phyloP scores from a whole-genome alignment of 2,888 invertebrate genomes.

The Stramonita haemastoma region DNA sequence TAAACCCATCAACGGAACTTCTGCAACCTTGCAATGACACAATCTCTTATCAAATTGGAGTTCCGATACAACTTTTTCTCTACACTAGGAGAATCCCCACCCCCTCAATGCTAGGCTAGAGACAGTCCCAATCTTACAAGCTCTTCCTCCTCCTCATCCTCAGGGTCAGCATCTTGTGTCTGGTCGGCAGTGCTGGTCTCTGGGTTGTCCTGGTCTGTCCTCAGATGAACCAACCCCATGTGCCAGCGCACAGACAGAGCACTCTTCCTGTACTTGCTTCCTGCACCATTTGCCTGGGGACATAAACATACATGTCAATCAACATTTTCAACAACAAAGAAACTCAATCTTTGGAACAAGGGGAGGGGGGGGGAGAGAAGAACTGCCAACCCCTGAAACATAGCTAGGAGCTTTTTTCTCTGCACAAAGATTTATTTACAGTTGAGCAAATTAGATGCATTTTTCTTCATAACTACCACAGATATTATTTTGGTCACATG shows the following conservation, averaged over 20 bases:
- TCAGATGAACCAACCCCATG: constrained; percentile 38
- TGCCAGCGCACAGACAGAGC: constrained; percentile 71
- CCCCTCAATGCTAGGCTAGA: background rate
- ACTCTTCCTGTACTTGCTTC: constrained; percentile 70
- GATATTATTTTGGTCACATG: too few relatives aligned
- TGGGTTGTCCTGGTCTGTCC: constrained; percentile 16
- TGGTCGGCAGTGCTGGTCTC: constrained; percentile 38
- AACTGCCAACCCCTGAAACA: too few relatives aligned
- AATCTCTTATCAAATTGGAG: too few relatives aligned
- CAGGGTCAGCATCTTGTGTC: constrained; percentile 44
- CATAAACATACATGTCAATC: background rate
- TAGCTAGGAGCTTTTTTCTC: too few relatives aligned
- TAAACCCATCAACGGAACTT: too few relatives aligned
- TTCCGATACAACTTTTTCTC: background rate
- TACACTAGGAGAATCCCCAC: background rate
- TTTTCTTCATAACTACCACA: too few relatives aligned
- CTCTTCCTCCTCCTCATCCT: constrained; percentile 46
- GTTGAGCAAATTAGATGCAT: too few relatives aligned
- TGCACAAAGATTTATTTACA: too few relatives aligned
- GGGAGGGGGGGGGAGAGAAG: too few relatives aligned
- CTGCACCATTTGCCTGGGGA: constrained; percentile 45
- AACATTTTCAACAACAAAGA: background rate
- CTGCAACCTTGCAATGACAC: too few relatives aligned
- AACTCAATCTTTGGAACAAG: background rate
- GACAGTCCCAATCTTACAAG: background rate